Evolutionary conservation across 2,113 vertebrate species (phyloP).

Genomic region (Semicossyphus pulcher): DNA sequence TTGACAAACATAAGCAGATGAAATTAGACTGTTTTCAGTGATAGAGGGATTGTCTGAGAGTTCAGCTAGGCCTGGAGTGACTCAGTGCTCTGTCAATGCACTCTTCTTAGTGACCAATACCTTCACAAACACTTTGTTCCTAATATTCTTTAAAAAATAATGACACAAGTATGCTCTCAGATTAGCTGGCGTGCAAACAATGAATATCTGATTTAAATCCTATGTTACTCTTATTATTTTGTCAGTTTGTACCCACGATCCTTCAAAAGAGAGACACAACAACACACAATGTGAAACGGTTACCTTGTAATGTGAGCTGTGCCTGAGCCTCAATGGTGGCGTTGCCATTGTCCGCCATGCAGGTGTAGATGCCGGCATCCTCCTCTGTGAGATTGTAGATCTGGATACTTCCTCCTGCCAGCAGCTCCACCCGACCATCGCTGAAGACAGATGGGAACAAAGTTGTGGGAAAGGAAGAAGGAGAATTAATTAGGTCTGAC

Average conservation of each 20-base stretch:
- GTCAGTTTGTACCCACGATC: neutral
- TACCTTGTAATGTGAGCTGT: slow-evolving; percentile 93
- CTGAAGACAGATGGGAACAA: slow-evolving; percentile 69
- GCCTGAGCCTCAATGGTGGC: slow-evolving; percentile 88
- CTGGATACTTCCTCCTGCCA: slow-evolving; percentile 87
- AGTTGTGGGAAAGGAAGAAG: neutral
- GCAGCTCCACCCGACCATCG: slow-evolving; percentile 82
- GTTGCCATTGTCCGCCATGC: slow-evolving; percentile 87
- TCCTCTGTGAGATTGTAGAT: slow-evolving; percentile 86
- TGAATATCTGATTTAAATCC: too few relatives aligned
- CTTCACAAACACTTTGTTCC: too few relatives aligned
- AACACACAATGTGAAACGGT: too few relatives aligned
- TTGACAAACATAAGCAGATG: slow-evolving; percentile 44
- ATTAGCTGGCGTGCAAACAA: too few relatives aligned
- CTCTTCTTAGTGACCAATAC: neutral
- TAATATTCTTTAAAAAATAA: too few relatives aligned
- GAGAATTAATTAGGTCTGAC: neutral
- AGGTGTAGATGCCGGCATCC: slow-evolving; percentile 90
- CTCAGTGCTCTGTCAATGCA: neutral
- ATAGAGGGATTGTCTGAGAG: slow-evolving; percentile 9
- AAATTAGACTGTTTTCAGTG: slow-evolving; percentile 28
- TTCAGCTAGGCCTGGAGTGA: slow-evolving; percentile 17
- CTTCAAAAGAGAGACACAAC: too few relatives aligned
- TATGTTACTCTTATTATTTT: neutral
- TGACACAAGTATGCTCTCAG: too few relatives aligned